phyloP scores from a whole-genome alignment of 2,888 invertebrate genomes.

The Tanaodytes sp. region DNA sequence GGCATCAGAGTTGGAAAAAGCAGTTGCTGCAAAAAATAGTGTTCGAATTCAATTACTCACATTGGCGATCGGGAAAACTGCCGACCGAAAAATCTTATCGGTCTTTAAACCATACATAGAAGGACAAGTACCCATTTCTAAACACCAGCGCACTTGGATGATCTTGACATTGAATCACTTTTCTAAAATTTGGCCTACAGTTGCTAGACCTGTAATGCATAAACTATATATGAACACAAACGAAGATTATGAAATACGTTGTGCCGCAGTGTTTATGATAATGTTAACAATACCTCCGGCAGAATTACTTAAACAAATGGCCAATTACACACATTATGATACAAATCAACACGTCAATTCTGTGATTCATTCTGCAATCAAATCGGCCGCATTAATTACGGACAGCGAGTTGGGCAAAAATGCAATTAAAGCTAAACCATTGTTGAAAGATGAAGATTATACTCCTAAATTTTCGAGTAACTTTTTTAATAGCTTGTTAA shows the following conservation, averaged over 20 bases:
- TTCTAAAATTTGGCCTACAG: constrained; percentile 74
- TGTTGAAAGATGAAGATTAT: constrained; percentile 68
- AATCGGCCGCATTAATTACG: constrained; percentile 75
- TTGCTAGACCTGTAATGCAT: constrained; percentile 77
- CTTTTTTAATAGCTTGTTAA: no score
- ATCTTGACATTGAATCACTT: constrained; percentile 76
- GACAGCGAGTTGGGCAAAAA: constrained; percentile 72
- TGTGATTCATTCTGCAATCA: constrained; percentile 79
- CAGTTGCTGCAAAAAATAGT: constrained; percentile 75
- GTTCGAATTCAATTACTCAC: constrained; percentile 78
- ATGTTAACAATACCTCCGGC: constrained; percentile 78
- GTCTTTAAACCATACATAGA: constrained; percentile 81
- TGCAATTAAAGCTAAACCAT: constrained; percentile 71
- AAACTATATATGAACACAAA: constrained; percentile 80
- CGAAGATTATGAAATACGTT: constrained; percentile 79
- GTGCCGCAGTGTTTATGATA: constrained; percentile 78
- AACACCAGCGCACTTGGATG: constrained; percentile 79
- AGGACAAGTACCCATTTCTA: constrained; percentile 75
- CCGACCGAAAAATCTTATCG: constrained; percentile 77
- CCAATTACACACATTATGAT: constrained; percentile 79
- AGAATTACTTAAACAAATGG: constrained; percentile 81
- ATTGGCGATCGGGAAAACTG: constrained; percentile 79
- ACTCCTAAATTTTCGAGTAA: constrained; percentile 74
- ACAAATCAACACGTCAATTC: constrained; percentile 78
- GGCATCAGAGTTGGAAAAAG: constrained; percentile 74